Evolutionary conservation across 2,797 vertebrate species (phyloP), one percentile per base, ranked within the genome.

Genomic region (Sphaeramia orbicularis): DNA sequence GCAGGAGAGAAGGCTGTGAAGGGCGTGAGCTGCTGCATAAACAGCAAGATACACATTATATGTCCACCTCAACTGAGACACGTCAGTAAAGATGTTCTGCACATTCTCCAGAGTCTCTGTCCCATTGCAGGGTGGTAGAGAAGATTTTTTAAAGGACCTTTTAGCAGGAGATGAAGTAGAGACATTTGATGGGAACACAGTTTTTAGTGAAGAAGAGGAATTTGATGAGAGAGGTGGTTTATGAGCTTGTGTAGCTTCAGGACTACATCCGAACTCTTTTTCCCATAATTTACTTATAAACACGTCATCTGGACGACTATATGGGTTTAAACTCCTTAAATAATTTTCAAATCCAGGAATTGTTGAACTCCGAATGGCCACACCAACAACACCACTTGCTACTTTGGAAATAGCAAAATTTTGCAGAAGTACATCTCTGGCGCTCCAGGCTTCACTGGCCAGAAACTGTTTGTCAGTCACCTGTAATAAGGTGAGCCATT

Each of bases 1-100:
- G 63, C 92, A 94, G 8, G 62, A 73, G 37, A 91, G 84, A 15
- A 93, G 78, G 32, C 74, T 89, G 69, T 93, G 93, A 21, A 94
- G 80, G 14, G 91, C 88, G 21, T 94, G 81, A 6, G 93, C 93
- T 37, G 78, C 91, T n/a, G 88, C 92, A 59, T 94, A 93, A 71
- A 91, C 91, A 58, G 93, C 92, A 24, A 93, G 81, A 62, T 94
- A 94, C 10, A 92, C 80, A 21, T 91, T 94, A 58, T 94, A 91
- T 6, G 89, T n/a, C n/a, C n/a, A n/a, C n/a, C n/a, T n/a, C n/a
- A n/a, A n/a, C n/a, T n/a, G n/a, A n/a, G n/a, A n/a, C n/a, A n/a
- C n/a, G n/a, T n/a, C n/a, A n/a, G n/a, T n/a, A n/a, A n/a, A n/a
- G n/a, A n/a, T n/a, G n/a, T n/a, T n/a, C n/a, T n/a, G n/a, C n/a